Base-by-base conservation (phyloP, 92 coral and sea anemone species). In the Diadumene lineata region DNA sequence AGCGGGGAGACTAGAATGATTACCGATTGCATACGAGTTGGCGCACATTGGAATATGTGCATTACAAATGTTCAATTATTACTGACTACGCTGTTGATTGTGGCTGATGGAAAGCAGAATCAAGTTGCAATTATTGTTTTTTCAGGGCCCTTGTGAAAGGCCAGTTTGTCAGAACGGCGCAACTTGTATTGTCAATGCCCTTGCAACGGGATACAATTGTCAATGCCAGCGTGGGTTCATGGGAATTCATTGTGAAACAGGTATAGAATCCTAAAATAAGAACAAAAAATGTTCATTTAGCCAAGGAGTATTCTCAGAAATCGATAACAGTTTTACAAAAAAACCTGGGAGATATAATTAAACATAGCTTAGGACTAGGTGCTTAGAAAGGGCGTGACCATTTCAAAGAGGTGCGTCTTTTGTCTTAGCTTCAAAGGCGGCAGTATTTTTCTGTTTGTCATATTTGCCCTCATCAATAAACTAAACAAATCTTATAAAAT, bases 181-280 rank as follows among this genome's bases (percentile, higher is more conserved):
- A 0, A 56, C 29, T n/a, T 73, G 78, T 30, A 21, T 50, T 1
- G 78, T 24, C 31, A 31, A 33, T n/a, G 21, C 26, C 21, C 48
- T 22, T 15, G 78, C 53, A 19, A n/a, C 26, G 32, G 78, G 66
- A 19, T 73, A 73, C 56, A 2, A 57, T 16, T 73, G 78, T 73
- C 43, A 56, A 23, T 73, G 78, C 51, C 51, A 29, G 50, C 50
- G 11, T 2, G 78, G 78, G 21, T 58, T 73, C 68, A 73, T 44
- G 46, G 78, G 78, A 57, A 21, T n/a, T 48, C 19, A 58, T n/a
- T 73, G 78, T 46, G 78, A 73, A 34, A 56, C 78, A 73, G 78
- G 78, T 73, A 21, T 19, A 68, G 56, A 50, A 68, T 26, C 1
- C 7, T 1, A 28, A 27, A 4, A 62, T 62, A 31, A 19, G 38